These are phyloP conservation scores for Brachionus koreanus DNA, from an alignment of 1,140 invertebrate species.

Conservation along the genomic window DNA sequence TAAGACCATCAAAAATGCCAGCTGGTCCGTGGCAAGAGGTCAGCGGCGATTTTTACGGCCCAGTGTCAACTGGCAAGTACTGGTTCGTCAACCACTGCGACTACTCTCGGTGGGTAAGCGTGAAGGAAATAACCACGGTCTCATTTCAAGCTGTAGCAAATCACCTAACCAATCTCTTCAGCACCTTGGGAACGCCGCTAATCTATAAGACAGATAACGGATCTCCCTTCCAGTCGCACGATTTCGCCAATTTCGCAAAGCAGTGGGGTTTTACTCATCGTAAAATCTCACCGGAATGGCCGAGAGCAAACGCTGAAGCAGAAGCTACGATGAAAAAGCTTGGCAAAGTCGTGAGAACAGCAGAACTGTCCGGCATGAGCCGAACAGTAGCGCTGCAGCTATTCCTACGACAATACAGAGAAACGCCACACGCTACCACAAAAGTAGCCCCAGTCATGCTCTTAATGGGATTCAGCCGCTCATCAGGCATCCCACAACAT, in stretches of 20 bases:
- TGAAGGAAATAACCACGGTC: neutral
- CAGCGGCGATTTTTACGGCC: neutral
- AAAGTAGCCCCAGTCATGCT: neutral
- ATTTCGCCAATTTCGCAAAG: slow-evolving; percentile 44
- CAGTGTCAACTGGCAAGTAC: neutral
- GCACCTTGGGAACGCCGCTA: slow-evolving; percentile 45
- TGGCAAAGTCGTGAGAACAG: neutral
- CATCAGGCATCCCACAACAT: neutral
- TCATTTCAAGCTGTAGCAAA: neutral
- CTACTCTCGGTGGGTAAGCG: neutral
- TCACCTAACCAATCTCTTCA: slow-evolving; percentile 45
- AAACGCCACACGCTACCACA: neutral
- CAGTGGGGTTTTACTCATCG: slow-evolving; percentile 45
- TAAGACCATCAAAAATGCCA: neutral
- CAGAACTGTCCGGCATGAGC: neutral
- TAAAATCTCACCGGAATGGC: slow-evolving; percentile 43
- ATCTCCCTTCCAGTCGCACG: slow-evolving; percentile 14
- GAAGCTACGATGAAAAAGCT: slow-evolving; percentile 45
- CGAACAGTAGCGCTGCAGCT: neutral
- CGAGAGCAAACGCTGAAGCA: slow-evolving; percentile 46
- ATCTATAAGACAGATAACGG: slow-evolving; percentile 47
- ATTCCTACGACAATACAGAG: neutral
- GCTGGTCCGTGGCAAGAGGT: neutral
- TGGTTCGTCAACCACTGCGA: neutral
- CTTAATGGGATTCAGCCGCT: neutral